A percentile compares a stretch with the other conserved stretches of the same genome.
phyloP scores from a whole-genome alignment of 2,113 vertebrate genomes.

The Boulengeromyrus knoepffleri region DNA sequence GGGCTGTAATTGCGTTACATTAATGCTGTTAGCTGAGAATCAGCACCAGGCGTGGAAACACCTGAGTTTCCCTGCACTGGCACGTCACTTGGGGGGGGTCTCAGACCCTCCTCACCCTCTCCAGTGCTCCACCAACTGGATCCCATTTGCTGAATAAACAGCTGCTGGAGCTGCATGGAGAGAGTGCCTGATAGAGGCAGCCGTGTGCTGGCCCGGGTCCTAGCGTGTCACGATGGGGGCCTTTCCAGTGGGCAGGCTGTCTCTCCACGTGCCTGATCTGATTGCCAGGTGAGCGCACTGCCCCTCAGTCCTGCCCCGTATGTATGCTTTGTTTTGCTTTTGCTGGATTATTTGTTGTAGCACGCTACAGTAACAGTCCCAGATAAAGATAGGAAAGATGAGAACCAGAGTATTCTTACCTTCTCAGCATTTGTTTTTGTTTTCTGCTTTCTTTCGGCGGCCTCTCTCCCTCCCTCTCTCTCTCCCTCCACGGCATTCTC shows the following conservation, averaged over 20 bases:
- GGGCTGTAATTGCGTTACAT: slow-evolving; percentile 24
- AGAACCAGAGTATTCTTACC: slow-evolving; percentile 31
- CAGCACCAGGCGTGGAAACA: slow-evolving; percentile 12
- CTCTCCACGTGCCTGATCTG: neutral
- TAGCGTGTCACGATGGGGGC: neutral
- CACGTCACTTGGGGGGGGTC: slow-evolving; percentile 10
- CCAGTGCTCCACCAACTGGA: slow-evolving; percentile 15
- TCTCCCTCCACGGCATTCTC: slow-evolving; percentile 25
- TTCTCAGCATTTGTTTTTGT: slow-evolving; percentile 27
- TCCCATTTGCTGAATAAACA: slow-evolving; percentile 41
- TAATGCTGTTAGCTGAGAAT: slow-evolving; percentile 25
- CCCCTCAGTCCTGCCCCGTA: neutral
- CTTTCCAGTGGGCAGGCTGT: neutral
- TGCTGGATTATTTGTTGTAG: slow-evolving; percentile 60
- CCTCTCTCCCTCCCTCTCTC: slow-evolving; percentile 49
- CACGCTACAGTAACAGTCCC: slow-evolving; percentile 56
- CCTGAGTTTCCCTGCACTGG: neutral
- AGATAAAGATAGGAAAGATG: slow-evolving; percentile 44
- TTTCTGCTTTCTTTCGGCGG: slow-evolving; percentile 26
- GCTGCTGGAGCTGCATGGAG: neutral
- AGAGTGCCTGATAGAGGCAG: slow-evolving; percentile 20
- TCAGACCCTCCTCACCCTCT: neutral
- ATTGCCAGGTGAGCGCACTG: neutral
- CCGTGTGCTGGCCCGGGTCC: neutral
- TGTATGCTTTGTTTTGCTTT: slow-evolving; percentile 51